Conservation (phyloP, 2,113 vertebrate species). For the Axis porcinus region DNA sequence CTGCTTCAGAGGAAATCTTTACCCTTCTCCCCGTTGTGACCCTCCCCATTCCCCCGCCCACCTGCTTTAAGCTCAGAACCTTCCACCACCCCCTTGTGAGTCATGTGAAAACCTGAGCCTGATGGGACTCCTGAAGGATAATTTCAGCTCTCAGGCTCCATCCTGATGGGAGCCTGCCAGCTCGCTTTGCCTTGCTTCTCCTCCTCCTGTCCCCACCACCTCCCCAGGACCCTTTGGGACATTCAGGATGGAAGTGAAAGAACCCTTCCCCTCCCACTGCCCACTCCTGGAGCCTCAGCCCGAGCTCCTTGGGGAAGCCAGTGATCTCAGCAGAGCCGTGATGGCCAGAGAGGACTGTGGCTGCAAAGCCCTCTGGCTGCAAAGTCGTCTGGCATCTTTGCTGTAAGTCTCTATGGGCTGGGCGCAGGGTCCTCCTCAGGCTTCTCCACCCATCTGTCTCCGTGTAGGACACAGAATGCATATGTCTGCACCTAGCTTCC, state of each 20-base stretch:
- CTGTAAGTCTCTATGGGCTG: not conserved
- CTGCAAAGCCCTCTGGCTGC: not conserved
- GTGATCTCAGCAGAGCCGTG: not conserved
- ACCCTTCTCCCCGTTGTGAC: not conserved
- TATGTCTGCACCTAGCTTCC: fast-evolving
- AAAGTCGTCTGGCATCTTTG: not conserved
- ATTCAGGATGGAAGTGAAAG: not conserved
- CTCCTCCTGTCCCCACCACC: not conserved
- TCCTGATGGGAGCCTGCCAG: not conserved
- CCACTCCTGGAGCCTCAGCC: not conserved
- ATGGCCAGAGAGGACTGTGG: not conserved
- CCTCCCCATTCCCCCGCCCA: not conserved
- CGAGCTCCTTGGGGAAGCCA: not conserved
- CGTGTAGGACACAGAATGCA: fast-evolving
- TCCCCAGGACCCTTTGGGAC: not conserved
- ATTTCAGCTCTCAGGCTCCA: not conserved
- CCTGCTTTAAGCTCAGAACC: not conserved
- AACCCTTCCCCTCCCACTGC: not conserved
- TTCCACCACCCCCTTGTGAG: not conserved
- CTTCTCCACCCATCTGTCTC: not conserved
- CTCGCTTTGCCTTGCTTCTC: not conserved
- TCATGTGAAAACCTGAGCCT: not conserved
- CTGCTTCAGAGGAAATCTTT: not conserved
- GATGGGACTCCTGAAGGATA: fast-evolving
- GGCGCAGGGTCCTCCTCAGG: not conserved